A percentile compares a stretch with the other conserved stretches of the same genome.
These are phyloP conservation scores for Eremobia ochroleuca DNA, from an alignment of 2,888 invertebrate species.

Conservation along the genomic window DNA sequence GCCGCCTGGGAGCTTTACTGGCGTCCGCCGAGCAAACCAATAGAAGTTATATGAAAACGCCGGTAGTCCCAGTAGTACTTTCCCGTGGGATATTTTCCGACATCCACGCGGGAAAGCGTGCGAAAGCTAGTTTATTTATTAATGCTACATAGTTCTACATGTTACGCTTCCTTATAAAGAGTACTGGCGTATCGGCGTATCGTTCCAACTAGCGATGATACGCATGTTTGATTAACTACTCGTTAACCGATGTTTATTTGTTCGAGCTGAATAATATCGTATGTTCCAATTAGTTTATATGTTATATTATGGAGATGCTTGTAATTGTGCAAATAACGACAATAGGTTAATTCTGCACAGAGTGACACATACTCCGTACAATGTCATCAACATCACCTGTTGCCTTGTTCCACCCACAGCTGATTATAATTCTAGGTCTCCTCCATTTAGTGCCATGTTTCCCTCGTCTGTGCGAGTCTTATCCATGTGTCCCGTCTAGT, in stretches of 20 bases:
- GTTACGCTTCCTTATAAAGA: neutral
- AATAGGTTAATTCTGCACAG: conserved; percentile 6
- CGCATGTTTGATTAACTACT: conserved; percentile 45
- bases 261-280: conserved; percentile 16
- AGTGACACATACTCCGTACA: neutral
- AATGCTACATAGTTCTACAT: too few species aligned
- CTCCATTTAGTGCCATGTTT: too few species aligned
- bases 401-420: too few species aligned
- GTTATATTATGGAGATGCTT: neutral
- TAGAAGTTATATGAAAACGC: neutral
- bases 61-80: neutral
- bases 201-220: conserved; percentile 11
- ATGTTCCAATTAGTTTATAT: conserved; percentile 32
- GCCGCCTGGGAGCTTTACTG: neutral
- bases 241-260: conserved; percentile 36
- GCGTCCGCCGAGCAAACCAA: neutral
- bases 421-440: too few species aligned
- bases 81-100: neutral
- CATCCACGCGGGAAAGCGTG: neutral
- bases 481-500: too few species aligned
- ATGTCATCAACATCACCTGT: neutral
- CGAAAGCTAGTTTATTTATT: neutral
- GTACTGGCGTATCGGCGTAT: conserved; percentile 16
- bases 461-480: too few species aligned
- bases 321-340: neutral